Conservation (phyloP, 1,140 invertebrate species). For the Eurosta solidaginis region DNA sequence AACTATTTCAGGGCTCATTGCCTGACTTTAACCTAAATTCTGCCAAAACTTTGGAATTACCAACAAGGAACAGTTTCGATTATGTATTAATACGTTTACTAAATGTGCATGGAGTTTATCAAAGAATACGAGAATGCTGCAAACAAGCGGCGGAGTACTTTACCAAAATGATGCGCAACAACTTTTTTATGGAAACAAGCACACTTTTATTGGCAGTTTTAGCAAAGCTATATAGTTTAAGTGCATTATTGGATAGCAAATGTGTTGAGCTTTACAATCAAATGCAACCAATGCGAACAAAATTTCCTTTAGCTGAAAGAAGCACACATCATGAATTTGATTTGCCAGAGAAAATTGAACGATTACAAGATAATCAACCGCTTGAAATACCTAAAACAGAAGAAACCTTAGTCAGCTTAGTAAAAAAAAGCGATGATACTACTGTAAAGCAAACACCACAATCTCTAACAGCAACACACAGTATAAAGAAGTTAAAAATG, state of each 20-base stretch:
- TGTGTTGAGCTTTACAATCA: conserved; percentile 46
- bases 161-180: conserved; percentile 43
- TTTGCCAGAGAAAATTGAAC: not conserved
- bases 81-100: conserved; percentile 47
- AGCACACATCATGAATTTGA: not conserved
- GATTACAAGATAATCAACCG: not conserved
- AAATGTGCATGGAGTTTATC: conserved; percentile 41
- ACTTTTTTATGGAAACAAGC: conserved; percentile 48
- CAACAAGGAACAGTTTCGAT: conserved; percentile 47
- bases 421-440: not conserved
- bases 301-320: conserved; percentile 37
- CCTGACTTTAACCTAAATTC: conserved; percentile 45
- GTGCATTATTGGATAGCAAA: conserved; percentile 36
- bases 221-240: conserved; percentile 48
- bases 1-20: conserved; percentile 44
- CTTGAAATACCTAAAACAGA: not conserved
- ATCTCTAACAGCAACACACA: not conserved
- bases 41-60: conserved; percentile 37
- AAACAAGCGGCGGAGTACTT: conserved; percentile 44
- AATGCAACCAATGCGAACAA: conserved; percentile 31
- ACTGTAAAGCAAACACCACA: not conserved
- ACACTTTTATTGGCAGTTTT: conserved; percentile 48
- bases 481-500: not conserved
- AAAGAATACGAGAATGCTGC: conserved; percentile 50
- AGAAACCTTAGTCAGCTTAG: no score